Conservation (phyloP, 2,888 invertebrate genomes). For the Ischnura elegans region DNA sequence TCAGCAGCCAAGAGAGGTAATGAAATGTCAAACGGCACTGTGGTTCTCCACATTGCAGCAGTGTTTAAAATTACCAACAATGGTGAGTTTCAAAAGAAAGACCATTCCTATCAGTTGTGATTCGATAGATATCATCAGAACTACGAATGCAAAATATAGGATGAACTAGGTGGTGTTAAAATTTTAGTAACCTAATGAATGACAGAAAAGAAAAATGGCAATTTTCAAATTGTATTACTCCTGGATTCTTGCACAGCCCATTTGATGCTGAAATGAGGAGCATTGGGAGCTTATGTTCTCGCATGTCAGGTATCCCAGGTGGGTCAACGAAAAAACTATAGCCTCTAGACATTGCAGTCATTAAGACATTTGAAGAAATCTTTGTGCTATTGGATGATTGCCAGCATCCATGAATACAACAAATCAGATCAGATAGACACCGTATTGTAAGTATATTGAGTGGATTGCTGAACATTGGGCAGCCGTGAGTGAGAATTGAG, state of each 20-base stretch:
- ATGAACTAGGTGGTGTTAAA: constrained; percentile 24
- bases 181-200: constrained; percentile 20
- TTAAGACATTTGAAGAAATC: background rate
- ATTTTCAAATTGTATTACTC: background rate
- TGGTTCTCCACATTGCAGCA: background rate
- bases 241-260: background rate
- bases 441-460: constrained; percentile 7
- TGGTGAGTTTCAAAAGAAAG: constrained; percentile 18
- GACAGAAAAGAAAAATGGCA: background rate
- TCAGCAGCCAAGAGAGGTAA: constrained; percentile 28
- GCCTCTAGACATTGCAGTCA: constrained; percentile 5
- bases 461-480: constrained; percentile 17
- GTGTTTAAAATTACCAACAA: constrained; percentile 3
- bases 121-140: constrained; percentile 9
- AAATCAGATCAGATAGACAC: constrained; percentile 37
- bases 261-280: background rate
- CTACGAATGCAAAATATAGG: constrained; percentile 18
- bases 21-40: constrained; percentile 27
- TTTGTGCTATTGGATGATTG: constrained; percentile 1
- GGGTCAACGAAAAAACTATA: constrained; percentile 36
- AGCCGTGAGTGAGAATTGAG: background rate
- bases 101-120: background rate
- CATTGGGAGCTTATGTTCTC: background rate
- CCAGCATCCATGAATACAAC: constrained; percentile 26
- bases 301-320: constrained; percentile 12